Evolutionary conservation across 1,140 invertebrate genomes (phyloP).

Genomic region (Atta cephalotes): DNA sequence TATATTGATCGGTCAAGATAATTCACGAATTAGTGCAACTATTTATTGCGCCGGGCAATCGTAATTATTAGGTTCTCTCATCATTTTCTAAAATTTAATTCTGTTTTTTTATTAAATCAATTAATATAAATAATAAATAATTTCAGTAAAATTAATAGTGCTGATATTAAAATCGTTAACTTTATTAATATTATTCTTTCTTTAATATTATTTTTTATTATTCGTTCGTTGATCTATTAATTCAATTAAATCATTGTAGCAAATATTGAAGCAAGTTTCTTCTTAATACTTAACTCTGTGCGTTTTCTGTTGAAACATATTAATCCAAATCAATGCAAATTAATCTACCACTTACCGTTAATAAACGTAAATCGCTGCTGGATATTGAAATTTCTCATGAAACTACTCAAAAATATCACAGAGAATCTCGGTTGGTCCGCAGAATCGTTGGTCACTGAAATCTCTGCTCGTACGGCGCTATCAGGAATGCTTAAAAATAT

Average conservation of each 20-base stretch:
- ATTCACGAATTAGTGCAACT: background rate
- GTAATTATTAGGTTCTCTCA: background rate
- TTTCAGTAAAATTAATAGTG: background rate
- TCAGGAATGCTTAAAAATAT: conserved; percentile 26
- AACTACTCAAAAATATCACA: conserved; percentile 54
- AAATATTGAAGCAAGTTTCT: background rate
- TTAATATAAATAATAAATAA: background rate
- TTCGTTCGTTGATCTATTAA: background rate
- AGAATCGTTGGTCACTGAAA: conserved; percentile 47
- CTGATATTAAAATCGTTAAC: conserved; percentile 1
- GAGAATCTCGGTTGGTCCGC: conserved; percentile 34
- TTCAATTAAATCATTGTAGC: background rate
- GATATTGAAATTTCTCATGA: conserved; percentile 9
- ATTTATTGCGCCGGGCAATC: background rate
- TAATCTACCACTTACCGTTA: conserved; percentile 30
- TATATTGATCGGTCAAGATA: conserved; percentile 32
- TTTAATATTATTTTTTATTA: background rate
- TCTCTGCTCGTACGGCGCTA: background rate
- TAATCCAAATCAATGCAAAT: background rate
- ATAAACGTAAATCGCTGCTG: background rate
- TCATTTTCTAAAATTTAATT: conserved; percentile 11
- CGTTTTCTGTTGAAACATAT: background rate
- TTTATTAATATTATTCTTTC: background rate
- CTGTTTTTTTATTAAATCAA: background rate
- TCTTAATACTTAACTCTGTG: background rate